These are phyloP conservation scores for Semnornis frantzii DNA, from an alignment of 2,113 vertebrate species.

Conservation along the genomic window DNA sequence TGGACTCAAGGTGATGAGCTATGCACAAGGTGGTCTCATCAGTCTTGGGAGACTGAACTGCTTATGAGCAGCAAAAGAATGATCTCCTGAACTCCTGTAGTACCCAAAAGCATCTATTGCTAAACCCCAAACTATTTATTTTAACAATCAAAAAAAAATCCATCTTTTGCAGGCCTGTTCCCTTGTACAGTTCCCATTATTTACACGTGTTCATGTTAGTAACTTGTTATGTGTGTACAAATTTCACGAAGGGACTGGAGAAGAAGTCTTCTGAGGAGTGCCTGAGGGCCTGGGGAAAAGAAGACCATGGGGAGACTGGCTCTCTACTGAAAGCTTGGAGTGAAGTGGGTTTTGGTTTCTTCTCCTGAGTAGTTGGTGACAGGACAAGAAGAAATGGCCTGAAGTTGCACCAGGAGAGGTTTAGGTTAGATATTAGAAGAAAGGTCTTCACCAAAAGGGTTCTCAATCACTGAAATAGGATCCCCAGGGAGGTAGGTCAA, in stretches of 20 bases:
- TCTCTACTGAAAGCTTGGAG: too few relatives aligned
- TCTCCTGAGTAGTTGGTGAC: too few relatives aligned
- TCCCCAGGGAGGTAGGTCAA: too few relatives aligned
- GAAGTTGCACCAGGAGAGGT: too few relatives aligned
- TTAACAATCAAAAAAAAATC: neutral
- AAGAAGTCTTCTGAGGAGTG: too few relatives aligned
- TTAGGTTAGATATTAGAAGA: too few relatives aligned
- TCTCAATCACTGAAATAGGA: too few relatives aligned
- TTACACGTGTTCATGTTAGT: neutral
- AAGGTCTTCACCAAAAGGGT: too few relatives aligned
- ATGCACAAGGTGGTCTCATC: neutral
- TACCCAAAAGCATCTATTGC: neutral
- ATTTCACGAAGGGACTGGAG: too few relatives aligned
- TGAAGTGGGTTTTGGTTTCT: too few relatives aligned
- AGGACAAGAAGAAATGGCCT: too few relatives aligned
- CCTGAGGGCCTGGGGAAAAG: neutral
- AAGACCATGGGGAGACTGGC: too few relatives aligned
- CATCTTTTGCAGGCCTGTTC: neutral
- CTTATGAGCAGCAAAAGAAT: neutral
- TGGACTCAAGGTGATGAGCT: neutral
- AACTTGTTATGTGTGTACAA: neutral
- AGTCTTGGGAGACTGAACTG: neutral
- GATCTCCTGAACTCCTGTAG: neutral
- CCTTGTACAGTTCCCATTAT: neutral
- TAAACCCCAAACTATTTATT: neutral